Base-by-base conservation (phyloP, 2,888 invertebrate species). In the Timema podura region DNA sequence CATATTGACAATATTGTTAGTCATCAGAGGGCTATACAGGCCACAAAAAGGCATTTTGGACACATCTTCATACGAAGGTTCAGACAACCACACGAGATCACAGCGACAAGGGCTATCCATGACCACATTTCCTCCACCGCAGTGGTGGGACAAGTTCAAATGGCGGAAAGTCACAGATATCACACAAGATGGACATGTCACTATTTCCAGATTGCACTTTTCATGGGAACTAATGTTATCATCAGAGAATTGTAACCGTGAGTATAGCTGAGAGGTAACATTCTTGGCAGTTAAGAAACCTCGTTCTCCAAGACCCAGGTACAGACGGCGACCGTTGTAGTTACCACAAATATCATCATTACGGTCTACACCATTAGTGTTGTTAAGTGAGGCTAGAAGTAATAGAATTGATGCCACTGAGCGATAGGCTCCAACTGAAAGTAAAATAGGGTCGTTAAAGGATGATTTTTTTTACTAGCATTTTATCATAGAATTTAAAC, bases 141-240 rank as follows among this genome's bases (percentile, higher is more conserved):
- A 81, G 44, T 80, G 79, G 68, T 82, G 81, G n/a, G 77, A 76
- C 70, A 83, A 76, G 64, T 80, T 78, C 15, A 83, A 76, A 13
- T 78, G 83, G 77, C 81, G 82, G 75, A 88, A 85, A 64, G 82
- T 82, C 61, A 86, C 78, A 51, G 81, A 80, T 70, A 88, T 85
- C 67, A 89, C 84, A 77, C 90, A 90, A 16, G 89, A 88, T 0
- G 90, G 87, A 77, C 90, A 90, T 5, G 90, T 89, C 59, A 89
- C 85, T 73, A 90, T 81, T 79, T 90, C 89, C 69, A 89, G 80
- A 73, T 85, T 85, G 77, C 89, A 89, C 75, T 86, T 85, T 72
- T 85, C 83, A n/a, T 79, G 68, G 78, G 74, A 71, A 47, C 48
- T 59, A 30, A 65, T 57, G 16, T 64, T 70, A 45, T 48, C 54